phyloP scores from a whole-genome alignment of 2,888 invertebrate species.

The Stenurella melanura region DNA sequence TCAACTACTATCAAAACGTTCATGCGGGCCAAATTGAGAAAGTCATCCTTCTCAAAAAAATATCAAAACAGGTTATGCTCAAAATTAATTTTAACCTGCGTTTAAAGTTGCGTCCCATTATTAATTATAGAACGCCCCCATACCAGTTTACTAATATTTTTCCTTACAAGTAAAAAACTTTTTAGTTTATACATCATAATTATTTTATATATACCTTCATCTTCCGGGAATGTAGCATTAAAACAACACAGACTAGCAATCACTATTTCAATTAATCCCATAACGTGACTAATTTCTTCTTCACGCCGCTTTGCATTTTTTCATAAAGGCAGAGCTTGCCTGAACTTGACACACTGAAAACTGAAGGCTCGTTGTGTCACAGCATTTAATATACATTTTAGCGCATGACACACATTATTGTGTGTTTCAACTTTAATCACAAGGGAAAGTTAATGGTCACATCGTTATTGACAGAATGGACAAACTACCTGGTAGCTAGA shows the following conservation, averaged over 20 bases:
- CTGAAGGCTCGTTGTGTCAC: constrained; percentile 21
- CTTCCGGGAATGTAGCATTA: constrained; percentile 56
- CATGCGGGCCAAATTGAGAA: no score
- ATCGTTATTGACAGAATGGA: constrained; percentile 11
- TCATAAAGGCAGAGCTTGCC: background rate
- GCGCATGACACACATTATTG: constrained; percentile 39
- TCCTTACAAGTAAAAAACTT: no score
- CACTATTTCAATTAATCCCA: constrained; percentile 59
- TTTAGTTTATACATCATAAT: background rate
- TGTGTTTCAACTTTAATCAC: constrained; percentile 30
- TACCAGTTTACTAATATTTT: no score
- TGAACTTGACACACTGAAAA: constrained; percentile 40
- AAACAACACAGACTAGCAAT: constrained; percentile 59
- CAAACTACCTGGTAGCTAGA: background rate
- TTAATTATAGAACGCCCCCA: no score
- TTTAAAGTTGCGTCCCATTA: no score
- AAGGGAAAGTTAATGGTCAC: constrained; percentile 14
- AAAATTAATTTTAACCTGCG: no score
- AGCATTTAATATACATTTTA: constrained; percentile 30
- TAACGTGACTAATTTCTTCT: constrained; percentile 43
- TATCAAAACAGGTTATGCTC: no score
- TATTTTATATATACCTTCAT: constrained; percentile 50
- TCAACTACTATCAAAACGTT: no score
- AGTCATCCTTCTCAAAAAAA: no score
- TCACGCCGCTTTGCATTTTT: constrained; percentile 32